phyloP scores from a whole-genome alignment of 2,113 vertebrate species.

The Cyrtonyx montezumae region DNA sequence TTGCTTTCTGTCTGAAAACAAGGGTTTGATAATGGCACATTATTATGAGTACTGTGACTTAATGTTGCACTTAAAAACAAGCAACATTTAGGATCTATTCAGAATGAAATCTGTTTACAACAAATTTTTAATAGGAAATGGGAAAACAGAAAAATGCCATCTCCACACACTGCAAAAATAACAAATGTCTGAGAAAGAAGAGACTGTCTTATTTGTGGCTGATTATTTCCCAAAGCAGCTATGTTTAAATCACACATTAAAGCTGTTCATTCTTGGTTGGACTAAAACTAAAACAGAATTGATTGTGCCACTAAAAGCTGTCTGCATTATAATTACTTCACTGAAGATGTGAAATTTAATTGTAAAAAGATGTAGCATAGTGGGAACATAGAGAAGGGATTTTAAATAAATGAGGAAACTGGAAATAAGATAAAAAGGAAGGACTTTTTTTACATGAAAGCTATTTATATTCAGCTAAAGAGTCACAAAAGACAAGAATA shows the following conservation, averaged over 20 bases:
- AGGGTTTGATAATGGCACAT: background rate
- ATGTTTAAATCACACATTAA: background rate
- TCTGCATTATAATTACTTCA: background rate
- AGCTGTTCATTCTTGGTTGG: background rate
- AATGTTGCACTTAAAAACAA: background rate
- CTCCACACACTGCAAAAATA: background rate
- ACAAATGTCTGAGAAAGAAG: background rate
- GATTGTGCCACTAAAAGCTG: background rate
- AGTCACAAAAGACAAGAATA: background rate
- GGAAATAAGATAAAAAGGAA: slow-evolving; percentile 38
- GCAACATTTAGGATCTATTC: background rate
- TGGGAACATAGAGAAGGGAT: background rate
- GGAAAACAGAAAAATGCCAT: background rate
- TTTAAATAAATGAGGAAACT: slow-evolving; percentile 16
- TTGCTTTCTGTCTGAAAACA: background rate
- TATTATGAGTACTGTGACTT: background rate
- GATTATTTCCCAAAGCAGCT: background rate
- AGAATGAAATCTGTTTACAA: background rate
- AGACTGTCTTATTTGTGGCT: background rate
- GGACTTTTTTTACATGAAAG: background rate
- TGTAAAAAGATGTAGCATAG: background rate
- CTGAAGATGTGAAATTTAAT: background rate
- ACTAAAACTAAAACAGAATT: background rate
- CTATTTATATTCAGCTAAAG: background rate
- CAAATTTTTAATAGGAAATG: background rate